A percentile compares a stretch with the other conserved stretches of the same genome.
phyloP scores from a whole-genome alignment of 2,888 invertebrate species.

The Scaptomyza caliginosa region DNA sequence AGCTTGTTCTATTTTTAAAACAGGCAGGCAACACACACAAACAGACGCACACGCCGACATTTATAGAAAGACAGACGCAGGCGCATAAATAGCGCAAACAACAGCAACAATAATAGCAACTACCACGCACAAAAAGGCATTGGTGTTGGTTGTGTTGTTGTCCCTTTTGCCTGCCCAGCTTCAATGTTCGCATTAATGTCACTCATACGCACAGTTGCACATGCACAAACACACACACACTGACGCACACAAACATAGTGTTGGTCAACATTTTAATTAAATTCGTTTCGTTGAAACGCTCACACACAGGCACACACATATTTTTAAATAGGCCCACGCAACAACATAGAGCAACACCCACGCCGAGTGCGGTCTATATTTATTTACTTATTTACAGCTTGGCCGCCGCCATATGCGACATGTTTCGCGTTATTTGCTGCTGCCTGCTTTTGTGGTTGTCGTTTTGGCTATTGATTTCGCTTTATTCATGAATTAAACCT shows the following conservation, averaged over 20 bases:
- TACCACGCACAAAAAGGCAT: slow-evolving; percentile 55
- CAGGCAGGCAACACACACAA: slow-evolving; percentile 53
- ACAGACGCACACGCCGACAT: slow-evolving; percentile 21
- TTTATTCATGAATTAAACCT: slow-evolving; percentile 52
- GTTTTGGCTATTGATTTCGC: slow-evolving; percentile 65
- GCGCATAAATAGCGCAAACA: slow-evolving; percentile 75
- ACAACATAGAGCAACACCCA: background rate
- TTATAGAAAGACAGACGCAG: slow-evolving; percentile 59
- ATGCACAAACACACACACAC: slow-evolving; percentile 42
- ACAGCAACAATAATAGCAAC: slow-evolving; percentile 46
- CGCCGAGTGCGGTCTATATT: slow-evolving; percentile 65
- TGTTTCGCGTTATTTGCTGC: slow-evolving; percentile 57
- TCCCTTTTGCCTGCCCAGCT: slow-evolving; percentile 46
- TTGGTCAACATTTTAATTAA: slow-evolving; percentile 76
- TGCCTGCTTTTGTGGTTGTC: slow-evolving; percentile 53
- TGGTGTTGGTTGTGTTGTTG: slow-evolving; percentile 31
- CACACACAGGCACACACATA: slow-evolving; percentile 15
- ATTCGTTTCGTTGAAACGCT: slow-evolving; percentile 52
- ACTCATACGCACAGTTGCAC: slow-evolving; percentile 80
- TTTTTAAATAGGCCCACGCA: slow-evolving; percentile 57
- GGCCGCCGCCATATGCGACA: slow-evolving; percentile 60
- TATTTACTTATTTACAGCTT: slow-evolving; percentile 73
- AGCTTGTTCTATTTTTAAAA: slow-evolving; percentile 78
- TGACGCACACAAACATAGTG: slow-evolving; percentile 18
- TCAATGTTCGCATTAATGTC: slow-evolving; percentile 75